phyloP scores from a whole-genome alignment of 53 echinoderm and acorn worm species.

The Crossaster papposus region DNA sequence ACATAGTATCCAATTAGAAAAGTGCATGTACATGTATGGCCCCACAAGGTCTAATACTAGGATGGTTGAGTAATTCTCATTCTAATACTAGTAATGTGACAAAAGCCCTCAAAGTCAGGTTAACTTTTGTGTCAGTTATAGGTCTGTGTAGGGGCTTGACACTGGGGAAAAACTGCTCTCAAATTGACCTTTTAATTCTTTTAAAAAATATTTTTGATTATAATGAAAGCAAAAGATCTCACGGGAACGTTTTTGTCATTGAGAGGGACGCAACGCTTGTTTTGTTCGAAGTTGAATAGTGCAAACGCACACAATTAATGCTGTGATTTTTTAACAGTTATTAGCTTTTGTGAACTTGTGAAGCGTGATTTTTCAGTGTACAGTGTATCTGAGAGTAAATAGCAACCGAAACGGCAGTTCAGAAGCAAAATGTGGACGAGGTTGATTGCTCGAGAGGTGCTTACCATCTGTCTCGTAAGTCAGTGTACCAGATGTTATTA shows the following conservation, averaged over 20 bases:
- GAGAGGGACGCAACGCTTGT: no score
- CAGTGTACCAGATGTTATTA: neutral
- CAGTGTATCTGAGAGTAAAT: neutral
- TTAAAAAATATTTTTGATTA: no score
- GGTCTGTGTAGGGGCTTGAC: neutral
- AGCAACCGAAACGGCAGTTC: neutral
- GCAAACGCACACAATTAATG: no score
- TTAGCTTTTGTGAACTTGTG: neutral
- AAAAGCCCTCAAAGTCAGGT: conserved; percentile 20
- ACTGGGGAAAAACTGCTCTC: neutral
- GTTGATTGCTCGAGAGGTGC: neutral
- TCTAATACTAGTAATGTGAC: conserved; percentile 17
- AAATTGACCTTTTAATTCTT: neutral
- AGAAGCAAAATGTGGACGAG: conserved; percentile 17
- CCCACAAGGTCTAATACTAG: neutral
- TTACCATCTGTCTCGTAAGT: conserved; percentile 46
- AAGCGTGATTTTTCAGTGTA: neutral
- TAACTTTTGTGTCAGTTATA: neutral
- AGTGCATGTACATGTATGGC: neutral
- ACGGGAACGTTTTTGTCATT: neutral
- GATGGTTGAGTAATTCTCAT: conserved; percentile 5
- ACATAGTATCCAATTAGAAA: no score
- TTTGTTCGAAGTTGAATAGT: no score
- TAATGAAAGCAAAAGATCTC: neutral
- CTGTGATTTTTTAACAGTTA: no score